Evolutionary conservation across 2,888 invertebrate species (phyloP), one percentile per base, ranked within the genome.

Genomic region (Troides helena): DNA sequence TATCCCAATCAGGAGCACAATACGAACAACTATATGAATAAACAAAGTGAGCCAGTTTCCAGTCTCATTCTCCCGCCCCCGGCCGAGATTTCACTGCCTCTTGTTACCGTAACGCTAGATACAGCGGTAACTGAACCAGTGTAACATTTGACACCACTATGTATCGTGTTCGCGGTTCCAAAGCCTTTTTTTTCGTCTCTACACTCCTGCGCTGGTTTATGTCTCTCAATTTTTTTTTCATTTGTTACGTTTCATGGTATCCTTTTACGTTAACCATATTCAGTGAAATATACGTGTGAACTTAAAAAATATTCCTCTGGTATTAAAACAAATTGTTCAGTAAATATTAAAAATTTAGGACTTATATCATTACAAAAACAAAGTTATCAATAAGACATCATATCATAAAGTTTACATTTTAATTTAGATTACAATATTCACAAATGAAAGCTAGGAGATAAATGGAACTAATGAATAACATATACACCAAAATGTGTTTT

Each of bases 11-110:
- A 67, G 65, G 71, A 65, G 62, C 70, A 70, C 65, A 68, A 71
- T 62, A 65, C 46, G 21, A 46, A 56, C 63, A 63, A 68, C 70
- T 46, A 68, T 72, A 69, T 50, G 58, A 71, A 69, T 71, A 61
- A 70, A 71, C 65, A 69, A 66, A 65, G 64, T 72, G 73, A 64
- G 71, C 72, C 68, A 53, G 72, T 81, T 75, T 75, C 80, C 80
- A 81, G 78, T 77, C 80, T 74, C 78, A 79, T 81, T 83, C 80
- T 77, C 77, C 76, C 79, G 79, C 81, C 83, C 83, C 80, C 81
- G 80, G 74, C 77, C 74, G 75, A 78, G 84, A 84, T 85, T 85
- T 85, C 81, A 81, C 79, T 78, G 82, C 78, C 73, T 85, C 79
- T 73, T 70, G 78, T 85, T 85, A 84, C 85, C 10, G 81, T 80